A percentile compares a stretch with the other conserved stretches of the same genome.
phyloP scores from a whole-genome alignment of 2,888 invertebrate genomes.

The Tromatobia lineatoria region DNA sequence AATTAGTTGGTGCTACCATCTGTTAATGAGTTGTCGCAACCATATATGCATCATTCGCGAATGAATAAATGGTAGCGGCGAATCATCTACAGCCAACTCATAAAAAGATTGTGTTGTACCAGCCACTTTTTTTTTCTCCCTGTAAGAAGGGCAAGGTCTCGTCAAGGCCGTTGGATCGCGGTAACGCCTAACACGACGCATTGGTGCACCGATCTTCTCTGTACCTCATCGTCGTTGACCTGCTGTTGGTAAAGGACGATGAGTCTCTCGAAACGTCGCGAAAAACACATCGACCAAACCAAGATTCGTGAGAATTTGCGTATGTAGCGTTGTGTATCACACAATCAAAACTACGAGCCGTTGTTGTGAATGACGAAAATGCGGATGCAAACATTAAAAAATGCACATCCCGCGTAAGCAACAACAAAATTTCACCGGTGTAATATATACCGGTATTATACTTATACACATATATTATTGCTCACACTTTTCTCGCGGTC shows the following conservation, averaged over 20 bases:
- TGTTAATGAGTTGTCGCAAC: too few species aligned
- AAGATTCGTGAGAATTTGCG: background rate
- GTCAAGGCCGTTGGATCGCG: conserved; percentile 17
- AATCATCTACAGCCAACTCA: too few species aligned
- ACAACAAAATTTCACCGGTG: conserved; percentile 53
- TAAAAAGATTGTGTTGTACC: too few species aligned
- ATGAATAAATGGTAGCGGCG: too few species aligned
- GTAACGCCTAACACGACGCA: conserved; percentile 8
- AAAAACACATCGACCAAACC: background rate
- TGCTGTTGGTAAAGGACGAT: background rate
- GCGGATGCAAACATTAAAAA: conserved; percentile 61
- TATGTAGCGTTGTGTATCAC: background rate
- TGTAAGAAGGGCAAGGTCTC: conserved; percentile 12
- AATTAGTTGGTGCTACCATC: too few species aligned
- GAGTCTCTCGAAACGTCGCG: background rate
- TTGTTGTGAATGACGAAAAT: conserved; percentile 22
- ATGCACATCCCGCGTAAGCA: conserved; percentile 28
- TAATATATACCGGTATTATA: background rate
- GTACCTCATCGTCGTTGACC: background rate
- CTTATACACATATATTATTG: too few species aligned
- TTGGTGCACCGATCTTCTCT: conserved; percentile 7
- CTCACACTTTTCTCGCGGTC: background rate
- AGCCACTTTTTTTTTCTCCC: too few species aligned
- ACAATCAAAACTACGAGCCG: background rate
- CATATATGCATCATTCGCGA: too few species aligned